A percentile compares a stretch with the other conserved stretches of the same genome.
These are phyloP conservation scores for Eunapius fragilis DNA, from an alignment of 37 sponge, comb jelly and placozoan species.

Conservation along the genomic window DNA sequence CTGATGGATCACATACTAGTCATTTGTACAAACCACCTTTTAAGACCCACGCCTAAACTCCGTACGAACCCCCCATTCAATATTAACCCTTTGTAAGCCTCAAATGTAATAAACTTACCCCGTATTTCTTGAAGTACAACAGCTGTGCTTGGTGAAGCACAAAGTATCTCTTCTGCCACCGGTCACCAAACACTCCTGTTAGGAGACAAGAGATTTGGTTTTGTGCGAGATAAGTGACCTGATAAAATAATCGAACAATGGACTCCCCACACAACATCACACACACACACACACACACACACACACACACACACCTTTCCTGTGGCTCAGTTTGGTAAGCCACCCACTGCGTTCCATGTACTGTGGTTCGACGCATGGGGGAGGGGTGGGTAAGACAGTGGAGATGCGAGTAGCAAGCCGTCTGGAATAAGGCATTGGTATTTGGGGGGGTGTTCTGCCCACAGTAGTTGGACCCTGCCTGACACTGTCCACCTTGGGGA, in stretches of 20 bases:
- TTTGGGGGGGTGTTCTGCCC: not conserved
- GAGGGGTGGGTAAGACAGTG: slow-evolving; percentile 52
- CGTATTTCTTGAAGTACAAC: slow-evolving; percentile 83
- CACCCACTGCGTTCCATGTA: slow-evolving; percentile 62
- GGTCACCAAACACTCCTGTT: slow-evolving; percentile 69
- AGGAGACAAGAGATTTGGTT: too few species aligned
- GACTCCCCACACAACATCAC: not conserved
- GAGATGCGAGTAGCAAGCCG: not conserved
- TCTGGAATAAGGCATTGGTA: not conserved
- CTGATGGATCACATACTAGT: too few species aligned
- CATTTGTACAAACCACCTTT: too few species aligned
- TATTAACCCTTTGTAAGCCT: too few species aligned
- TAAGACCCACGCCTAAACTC: too few species aligned
- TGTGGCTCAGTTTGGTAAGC: slow-evolving; percentile 66
- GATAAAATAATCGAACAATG: not conserved
- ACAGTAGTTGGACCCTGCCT: not conserved
- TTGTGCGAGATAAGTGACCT: too few species aligned
- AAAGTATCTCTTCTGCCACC: slow-evolving; percentile 82
- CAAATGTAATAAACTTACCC: too few species aligned
- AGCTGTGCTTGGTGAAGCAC: slow-evolving; percentile 61
- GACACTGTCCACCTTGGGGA: not conserved
- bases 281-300: not conserved
- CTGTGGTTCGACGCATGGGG: slow-evolving; percentile 24
- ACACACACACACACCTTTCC: slow-evolving; percentile 37
- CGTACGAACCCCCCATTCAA: too few species aligned